These are phyloP conservation scores for Clarias gariepinus DNA, from an alignment of 2,113 vertebrate genomes.

Conservation along the genomic window DNA sequence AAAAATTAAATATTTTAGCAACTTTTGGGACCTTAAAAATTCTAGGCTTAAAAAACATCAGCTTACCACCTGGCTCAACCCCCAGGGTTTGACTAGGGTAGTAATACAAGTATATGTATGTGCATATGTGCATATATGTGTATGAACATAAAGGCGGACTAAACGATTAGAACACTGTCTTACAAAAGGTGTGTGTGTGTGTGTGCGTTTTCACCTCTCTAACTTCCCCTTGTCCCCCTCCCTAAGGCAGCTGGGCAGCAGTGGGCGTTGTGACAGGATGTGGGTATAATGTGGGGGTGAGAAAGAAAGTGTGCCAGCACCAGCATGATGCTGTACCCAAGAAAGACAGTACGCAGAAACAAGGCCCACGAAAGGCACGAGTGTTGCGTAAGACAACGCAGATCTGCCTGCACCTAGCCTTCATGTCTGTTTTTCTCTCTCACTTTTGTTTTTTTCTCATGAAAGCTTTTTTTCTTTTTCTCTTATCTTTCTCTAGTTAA, in stretches of 20 bases:
- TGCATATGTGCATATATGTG: not conserved
- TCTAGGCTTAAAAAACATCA: not conserved
- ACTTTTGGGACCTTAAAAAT: not conserved
- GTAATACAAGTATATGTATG: not conserved
- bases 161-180: not conserved
- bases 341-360: constrained; percentile 66
- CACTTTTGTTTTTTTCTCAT: constrained; percentile 18
- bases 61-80: not conserved
- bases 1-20: too few species aligned
- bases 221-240: constrained; percentile 24
- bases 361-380: constrained; percentile 54
- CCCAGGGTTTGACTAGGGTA: not conserved
- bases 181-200: not conserved
- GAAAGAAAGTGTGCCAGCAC: constrained; percentile 58
- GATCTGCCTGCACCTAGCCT: constrained; percentile 5
- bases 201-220: constrained; percentile 15
- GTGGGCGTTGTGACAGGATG: constrained; percentile 71
- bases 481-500: constrained; percentile 18
- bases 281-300: constrained; percentile 60
- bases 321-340: constrained; percentile 60
- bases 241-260: constrained; percentile 60
- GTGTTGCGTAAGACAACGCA: constrained; percentile 55
- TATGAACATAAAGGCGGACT: too few species aligned
- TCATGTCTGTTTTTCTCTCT: constrained; percentile 21
- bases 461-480: constrained; percentile 12